These are phyloP conservation scores for Colistium nudipinnis DNA, from an alignment of 2,113 vertebrate genomes.

Conservation along the genomic window DNA sequence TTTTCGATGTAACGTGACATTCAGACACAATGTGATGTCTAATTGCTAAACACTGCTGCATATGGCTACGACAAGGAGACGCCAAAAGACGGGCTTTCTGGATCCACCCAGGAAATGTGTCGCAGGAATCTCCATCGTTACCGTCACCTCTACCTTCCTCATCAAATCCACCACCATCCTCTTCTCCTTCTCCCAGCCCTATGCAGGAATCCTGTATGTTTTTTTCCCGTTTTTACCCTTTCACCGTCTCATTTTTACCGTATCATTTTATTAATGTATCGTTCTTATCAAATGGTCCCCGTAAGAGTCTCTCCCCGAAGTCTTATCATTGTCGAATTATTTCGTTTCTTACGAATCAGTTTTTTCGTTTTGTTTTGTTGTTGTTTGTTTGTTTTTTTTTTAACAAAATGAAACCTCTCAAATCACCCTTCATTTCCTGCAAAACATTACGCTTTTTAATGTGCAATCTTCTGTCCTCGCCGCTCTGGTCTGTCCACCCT, in stretches of 20 bases:
- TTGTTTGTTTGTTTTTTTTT: neutral
- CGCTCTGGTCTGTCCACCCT: neutral
- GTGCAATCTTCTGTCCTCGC: neutral
- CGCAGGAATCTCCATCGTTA: slow-evolving; percentile 54
- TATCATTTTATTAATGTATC: neutral
- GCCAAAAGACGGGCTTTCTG: slow-evolving; percentile 88
- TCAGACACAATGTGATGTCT: neutral
- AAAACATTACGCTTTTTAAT: neutral
- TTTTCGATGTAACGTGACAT: neutral
- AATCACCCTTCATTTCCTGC: too few relatives aligned
- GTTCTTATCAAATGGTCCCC: too few relatives aligned
- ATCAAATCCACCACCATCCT: slow-evolving; percentile 67
- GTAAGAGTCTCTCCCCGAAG: too few relatives aligned
- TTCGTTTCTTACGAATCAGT: too few relatives aligned
- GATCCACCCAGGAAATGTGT: slow-evolving; percentile 89
- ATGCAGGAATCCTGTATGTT: slow-evolving; percentile 73
- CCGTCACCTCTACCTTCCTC: slow-evolving; percentile 65
- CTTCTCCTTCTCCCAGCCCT: slow-evolving; percentile 78
- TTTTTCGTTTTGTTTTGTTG: neutral
- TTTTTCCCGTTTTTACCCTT: neutral
- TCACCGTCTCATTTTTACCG: neutral
- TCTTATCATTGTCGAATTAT: too few relatives aligned
- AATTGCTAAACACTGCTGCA: neutral
- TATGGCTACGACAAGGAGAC: slow-evolving; percentile 87
- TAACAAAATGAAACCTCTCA: too few relatives aligned